phyloP scores from a whole-genome alignment of 2,888 invertebrate genomes.

The Dynastes maya region DNA sequence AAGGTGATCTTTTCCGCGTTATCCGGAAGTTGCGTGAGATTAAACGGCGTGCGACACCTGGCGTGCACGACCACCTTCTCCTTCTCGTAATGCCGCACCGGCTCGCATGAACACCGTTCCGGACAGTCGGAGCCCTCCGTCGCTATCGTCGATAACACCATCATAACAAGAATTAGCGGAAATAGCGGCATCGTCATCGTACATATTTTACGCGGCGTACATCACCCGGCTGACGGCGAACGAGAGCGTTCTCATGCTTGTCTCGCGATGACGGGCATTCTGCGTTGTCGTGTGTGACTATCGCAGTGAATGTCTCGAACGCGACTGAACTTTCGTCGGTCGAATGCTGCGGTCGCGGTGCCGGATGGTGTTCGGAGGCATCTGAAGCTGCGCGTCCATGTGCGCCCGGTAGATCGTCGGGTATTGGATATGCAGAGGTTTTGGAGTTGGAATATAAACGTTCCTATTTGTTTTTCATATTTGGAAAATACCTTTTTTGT shows the following conservation, averaged over 20 bases:
- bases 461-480: conserved; percentile 16
- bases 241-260: conserved; percentile 39
- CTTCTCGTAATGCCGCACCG: conserved; percentile 57
- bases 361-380: conserved; percentile 32
- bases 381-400: conserved; percentile 47
- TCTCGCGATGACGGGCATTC: neutral
- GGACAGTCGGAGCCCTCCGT: conserved; percentile 61
- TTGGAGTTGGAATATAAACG: neutral
- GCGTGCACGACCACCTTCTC: conserved; percentile 44
- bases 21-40: conserved; percentile 55
- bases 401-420: conserved; percentile 14
- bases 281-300: conserved; percentile 18
- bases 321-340: conserved; percentile 47
- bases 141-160: conserved; percentile 60
- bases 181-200: conserved; percentile 64
- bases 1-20: conserved; percentile 54
- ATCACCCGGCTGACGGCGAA: conserved; percentile 39
- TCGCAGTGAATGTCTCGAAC: conserved; percentile 11
- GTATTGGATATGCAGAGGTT: neutral
- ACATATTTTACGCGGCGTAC: conserved; percentile 49
- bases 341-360: conserved; percentile 33
- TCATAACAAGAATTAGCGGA: conserved; percentile 63
- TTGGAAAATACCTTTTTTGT: neutral
- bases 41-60: conserved; percentile 49
- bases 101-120: conserved; percentile 63